A percentile compares a stretch with the other conserved stretches of the same genome.
Evolutionary conservation across 2,888 invertebrate species (phyloP).

Genomic region (Chironomus riparius): DNA sequence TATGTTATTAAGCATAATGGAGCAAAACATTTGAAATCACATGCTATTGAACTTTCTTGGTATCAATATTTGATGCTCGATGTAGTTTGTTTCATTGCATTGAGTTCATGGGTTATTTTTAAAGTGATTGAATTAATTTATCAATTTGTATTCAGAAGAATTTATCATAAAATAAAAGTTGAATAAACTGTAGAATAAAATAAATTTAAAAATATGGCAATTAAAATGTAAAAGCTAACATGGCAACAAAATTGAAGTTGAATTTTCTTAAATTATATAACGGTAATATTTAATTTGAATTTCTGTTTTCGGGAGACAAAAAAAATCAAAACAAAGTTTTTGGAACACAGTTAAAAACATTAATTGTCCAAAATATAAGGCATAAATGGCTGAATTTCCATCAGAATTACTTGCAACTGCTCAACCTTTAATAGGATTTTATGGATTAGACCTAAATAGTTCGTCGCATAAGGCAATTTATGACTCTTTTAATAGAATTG

Average conservation of each 20-base stretch:
- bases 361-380: background rate
- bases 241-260: no score
- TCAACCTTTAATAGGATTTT: constrained; percentile 75
- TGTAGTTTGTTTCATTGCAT: constrained; percentile 41
- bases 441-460: constrained; percentile 82
- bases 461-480: constrained; percentile 84
- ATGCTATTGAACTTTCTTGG: constrained; percentile 40
- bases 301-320: background rate
- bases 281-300: background rate
- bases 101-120: background rate
- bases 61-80: constrained; percentile 44
- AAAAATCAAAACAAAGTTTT: background rate
- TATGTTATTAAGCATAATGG: constrained; percentile 44
- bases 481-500: constrained; percentile 81
- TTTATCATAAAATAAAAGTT: no score
- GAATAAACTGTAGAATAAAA: background rate
- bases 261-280: background rate
- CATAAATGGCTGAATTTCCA: constrained; percentile 49
- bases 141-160: no score
- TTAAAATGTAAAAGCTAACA: no score
- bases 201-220: no score
- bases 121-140: no score
- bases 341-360: background rate
- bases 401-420: constrained; percentile 75
- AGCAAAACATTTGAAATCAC: constrained; percentile 39